Base-by-base conservation (phyloP, 2,113 vertebrate species). In the Romanogobio albipinnatus region DNA sequence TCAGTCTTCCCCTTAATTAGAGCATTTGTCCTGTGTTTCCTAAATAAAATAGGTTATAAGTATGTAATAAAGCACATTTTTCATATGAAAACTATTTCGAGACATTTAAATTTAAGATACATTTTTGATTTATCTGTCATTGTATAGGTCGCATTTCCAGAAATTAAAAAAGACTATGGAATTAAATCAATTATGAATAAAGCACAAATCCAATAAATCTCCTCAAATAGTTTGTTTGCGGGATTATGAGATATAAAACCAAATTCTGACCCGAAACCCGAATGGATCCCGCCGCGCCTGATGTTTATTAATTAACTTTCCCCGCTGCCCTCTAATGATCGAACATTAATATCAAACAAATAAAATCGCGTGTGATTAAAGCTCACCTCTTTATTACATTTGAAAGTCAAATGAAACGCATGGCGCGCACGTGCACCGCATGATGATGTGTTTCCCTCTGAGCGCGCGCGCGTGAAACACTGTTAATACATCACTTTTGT, bases 391-490 rank as follows among this genome's bases (percentile, higher is more conserved):
- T 97, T 97, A 97, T 98, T 97, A 97, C 96, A 98, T 97, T 96
- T 97, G 95, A 98, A 97, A 97, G 96, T 97, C 96, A 97, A 97
- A 98, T 97, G 94, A 96, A 96, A 96, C 94, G 78, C 76, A 13
- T 24, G 62, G n/a, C 92, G 94, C 91, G 90, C 91, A 91, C 94
- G 94, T 94, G 94, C 91, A 91, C 93, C 93, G 95, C 95, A 96
- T 96, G 94, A 91, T 96, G 95, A 96, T 95, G 93, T 89, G 89
- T 88, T 91, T 91, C 90, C 15, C 91, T 91, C 91, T 93, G 94
- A 93, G 94, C 91, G 90, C 92, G 90, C 92, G 90, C 90, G 91
- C 90, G 93, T 93, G 92, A 92, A 56, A 66, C 29, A 59, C 17
- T 6, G 5, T 9, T 66, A 33, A 33, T 66, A 36, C 22, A 15